Evolutionary conservation across 1,140 invertebrate genomes (phyloP), one percentile per base, ranked within the genome.

Genomic region (Condylostylus longicornis): DNA sequence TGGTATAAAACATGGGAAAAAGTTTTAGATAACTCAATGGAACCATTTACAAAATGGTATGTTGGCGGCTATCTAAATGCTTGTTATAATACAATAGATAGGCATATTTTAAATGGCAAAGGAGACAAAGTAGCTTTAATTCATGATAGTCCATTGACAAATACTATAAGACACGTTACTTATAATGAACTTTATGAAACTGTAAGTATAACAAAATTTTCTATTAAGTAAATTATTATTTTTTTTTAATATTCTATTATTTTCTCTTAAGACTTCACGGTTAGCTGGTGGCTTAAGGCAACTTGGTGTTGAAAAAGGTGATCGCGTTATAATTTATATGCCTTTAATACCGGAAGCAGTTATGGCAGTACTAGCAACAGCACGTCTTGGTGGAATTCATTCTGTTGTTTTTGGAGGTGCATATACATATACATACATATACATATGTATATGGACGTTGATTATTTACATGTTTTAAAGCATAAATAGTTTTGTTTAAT

Each of bases 31-130:
- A 75, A 87, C 47, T 74, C 71, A 10, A 75, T 83, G 48, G 68
- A 76, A 15, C 85, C 87, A 2, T 89, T 88, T 47, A 85, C 84
- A 8, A 86, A 86, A 75, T 94, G 89, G 90, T 87, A 69, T 63
- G 74, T 79, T 1, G 88, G 84, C 2, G 89, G 88, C 4, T 79
- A 93, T 64, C 56, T 93, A 49, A 95, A 90, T 46, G 85, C 87
- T 1, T 91, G 86, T 56, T 84, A 91, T 67, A 95, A 95, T 63
- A 82, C 86, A 1, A 63, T 95, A 3, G 90, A 96, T 56, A 68
- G 88, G 5, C 90, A 95, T 64, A 81, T 94, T 1, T 66, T 71
- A 10, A 72, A 70, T 1, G 88, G 87, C 1, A 65, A 71, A 5
- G 88, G 86, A 0, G 70, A 77, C 2, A 76, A 81, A 55, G 60